Base-by-base conservation (phyloP, 1,140 invertebrate species). In the Drosophila suzukii region DNA sequence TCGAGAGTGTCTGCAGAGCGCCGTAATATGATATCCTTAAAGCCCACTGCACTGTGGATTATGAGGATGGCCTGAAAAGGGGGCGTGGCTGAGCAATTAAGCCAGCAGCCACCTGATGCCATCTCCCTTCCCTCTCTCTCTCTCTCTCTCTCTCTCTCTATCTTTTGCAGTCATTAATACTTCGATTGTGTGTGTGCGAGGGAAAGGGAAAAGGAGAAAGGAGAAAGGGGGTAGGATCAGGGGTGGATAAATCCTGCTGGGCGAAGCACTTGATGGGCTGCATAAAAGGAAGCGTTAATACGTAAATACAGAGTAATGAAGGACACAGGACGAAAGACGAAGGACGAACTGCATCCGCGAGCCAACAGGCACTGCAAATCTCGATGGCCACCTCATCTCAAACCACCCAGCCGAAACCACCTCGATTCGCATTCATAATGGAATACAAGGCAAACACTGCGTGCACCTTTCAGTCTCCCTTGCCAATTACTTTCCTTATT, bases 251-350 rank as follows among this genome's bases (percentile, higher is more conserved):
- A 61, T 68, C 58, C 67, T 53, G 60, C 54, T 36, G 47, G 10
- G 43, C 41, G 51, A 47, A 44, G 53, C 57, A 62, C 67, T 77
- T 63, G 74, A 74, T 70, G 38, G 70, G 59, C 63, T 79, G 73
- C 78, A 77, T 75, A 82, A 82, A 80, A 27, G 51, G 47, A 75
- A 75, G 80, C 75, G 63, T 75, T 79, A 82, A 82, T 82, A 84
- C 75, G 75, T 73, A 83, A 83, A 83, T 83, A 63, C 61, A 56
- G 30, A 72, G 80, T 80, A 83, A 82, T 82, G 79, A 78, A 78
- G 46, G 44, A 43, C 47, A 27, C 30, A 30, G 27, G 27, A 3
- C 27, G 27, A 5, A 27, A 3, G 27, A 27, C 27, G 27, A 5
- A 27, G 27, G 27, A 27, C 27, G 27, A 27, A 5, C 36, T 27